Percentiles rank a stretch among this genome's conserved stretches.
Evolutionary conservation across 2,888 invertebrate species (phyloP).

Genomic region (Branchipolynoe longqiensis): DNA sequence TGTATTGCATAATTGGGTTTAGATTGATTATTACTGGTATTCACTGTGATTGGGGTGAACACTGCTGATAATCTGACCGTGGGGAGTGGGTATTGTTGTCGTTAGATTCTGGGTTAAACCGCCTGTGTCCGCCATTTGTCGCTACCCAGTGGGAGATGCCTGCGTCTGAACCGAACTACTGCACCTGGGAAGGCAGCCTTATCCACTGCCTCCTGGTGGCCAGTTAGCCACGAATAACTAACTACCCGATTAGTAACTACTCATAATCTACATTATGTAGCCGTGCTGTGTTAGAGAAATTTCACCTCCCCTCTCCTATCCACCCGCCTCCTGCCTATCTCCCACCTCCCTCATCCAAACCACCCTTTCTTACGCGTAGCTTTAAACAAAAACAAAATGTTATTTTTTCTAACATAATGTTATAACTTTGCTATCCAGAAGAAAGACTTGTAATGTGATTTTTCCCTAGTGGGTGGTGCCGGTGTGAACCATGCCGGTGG

Average conservation of each 20-base stretch:
- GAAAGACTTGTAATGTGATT: conserved; percentile 44
- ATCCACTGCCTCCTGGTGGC: too few relatives aligned
- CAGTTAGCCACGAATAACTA: too few relatives aligned
- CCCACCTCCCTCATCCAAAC: too few relatives aligned
- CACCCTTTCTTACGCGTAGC: too few relatives aligned
- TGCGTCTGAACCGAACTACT: conserved; percentile 1
- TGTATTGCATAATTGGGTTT: conserved; percentile 56
- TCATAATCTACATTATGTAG: not conserved
- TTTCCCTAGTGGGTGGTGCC: too few relatives aligned
- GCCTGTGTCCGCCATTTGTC: conserved; percentile 16
- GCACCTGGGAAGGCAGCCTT: too few relatives aligned
- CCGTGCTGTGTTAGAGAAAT: conserved; percentile 35
- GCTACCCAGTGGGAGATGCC: conserved; percentile 4
- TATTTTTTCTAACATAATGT: conserved; percentile 30
- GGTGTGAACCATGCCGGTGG: too few relatives aligned
- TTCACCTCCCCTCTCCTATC: conserved; percentile 11
- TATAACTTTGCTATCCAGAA: conserved; percentile 29
- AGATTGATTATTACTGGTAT: conserved; percentile 52
- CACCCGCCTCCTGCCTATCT: too few relatives aligned
- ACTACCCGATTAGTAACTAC: too few relatives aligned
- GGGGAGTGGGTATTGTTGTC: conserved; percentile 25
- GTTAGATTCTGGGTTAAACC: conserved; percentile 18
- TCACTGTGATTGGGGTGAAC: conserved; percentile 61
- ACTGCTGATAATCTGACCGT: conserved; percentile 59
- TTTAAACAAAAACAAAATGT: conserved; percentile 29